Evolutionary conservation across 2,888 invertebrate genomes (phyloP), one percentile per base, ranked within the genome.

Genomic region (Petrolisthes cinctipes): DNA sequence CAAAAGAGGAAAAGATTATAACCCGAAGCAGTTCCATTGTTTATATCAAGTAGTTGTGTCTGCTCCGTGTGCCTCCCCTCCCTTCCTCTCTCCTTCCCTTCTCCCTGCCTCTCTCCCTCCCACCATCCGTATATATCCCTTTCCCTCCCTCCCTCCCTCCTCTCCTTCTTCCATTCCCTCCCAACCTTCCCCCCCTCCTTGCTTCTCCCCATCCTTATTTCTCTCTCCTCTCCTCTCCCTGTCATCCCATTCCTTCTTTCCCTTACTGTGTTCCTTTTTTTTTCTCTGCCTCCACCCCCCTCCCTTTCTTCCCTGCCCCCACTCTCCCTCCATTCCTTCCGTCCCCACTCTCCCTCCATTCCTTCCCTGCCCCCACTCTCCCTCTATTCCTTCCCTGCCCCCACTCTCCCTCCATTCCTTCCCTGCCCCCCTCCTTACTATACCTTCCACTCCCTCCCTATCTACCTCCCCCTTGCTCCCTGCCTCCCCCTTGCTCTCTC

Each of bases 1-100:
- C 86, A 83, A 86, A 86, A 86, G 86, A 86, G 86, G 86, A 86
- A 86, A 86, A 86, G 83, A 86, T 86, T 86, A 83, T 86, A 86
- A 86, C 86, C 86, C 79, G 86, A 86, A 86, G 86, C 86, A 79
- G 68, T 86, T 80, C 86, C 75, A 86, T 86, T 86, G 86, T 86
- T 86, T 86, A 86, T 86, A 86, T 83, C 86, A 86, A 83, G 86
- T 86, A 86, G 79, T 56, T 81, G 86, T 83, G 83, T 86, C 86
- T 83, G 76, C 75, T 66, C 54, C 56, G 79, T 86, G 51, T 51
- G 17, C 79, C n/a, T 54, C 79, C 56, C 20, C 54, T 79, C 20
- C 17, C 68, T n/a, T n/a, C n/a, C n/a, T n/a, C n/a, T 61, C 14
- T n/a, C 20, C 85, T 51, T 53, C 57, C 66, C 57, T 54, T 17